Conservation (phyloP, 2,888 invertebrate species). For the Stegophylla sp. region DNA sequence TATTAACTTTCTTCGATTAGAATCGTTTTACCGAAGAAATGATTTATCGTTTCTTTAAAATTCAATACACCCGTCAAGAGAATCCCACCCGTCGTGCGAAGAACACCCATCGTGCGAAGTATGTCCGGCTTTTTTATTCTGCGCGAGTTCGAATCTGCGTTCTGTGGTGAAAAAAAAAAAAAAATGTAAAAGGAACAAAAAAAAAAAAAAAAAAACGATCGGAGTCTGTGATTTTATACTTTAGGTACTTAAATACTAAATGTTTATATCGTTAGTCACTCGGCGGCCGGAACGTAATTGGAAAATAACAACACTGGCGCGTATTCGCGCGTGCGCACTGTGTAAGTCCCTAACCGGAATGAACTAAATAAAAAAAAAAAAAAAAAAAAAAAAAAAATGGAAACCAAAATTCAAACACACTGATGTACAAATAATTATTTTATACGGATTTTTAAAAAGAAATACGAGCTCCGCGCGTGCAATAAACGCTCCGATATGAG, state of each 20-base stretch:
- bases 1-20: too few species aligned
- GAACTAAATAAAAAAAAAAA: neutral
- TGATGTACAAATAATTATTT: conserved; percentile 2
- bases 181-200: neutral
- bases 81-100: too few species aligned
- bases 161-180: too few species aligned
- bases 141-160: too few species aligned
- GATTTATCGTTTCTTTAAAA: too few species aligned
- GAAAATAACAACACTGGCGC: conserved; percentile 1
- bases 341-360: neutral
- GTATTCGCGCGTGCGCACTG: neutral
- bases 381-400: too few species aligned
- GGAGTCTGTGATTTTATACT: neutral
- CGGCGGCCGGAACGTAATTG: conserved; percentile 3
- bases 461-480: neutral
- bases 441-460: neutral
- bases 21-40: too few species aligned
- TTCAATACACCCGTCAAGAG: too few species aligned
- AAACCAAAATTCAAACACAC: neutral
- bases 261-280: conserved; percentile 6
- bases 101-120: too few species aligned
- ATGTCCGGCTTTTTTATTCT: too few species aligned
- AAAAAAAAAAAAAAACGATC: neutral
- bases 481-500: neutral
- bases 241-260: neutral